These are phyloP conservation scores for Chloropsis cyanopogon DNA, from an alignment of 2,113 vertebrate genomes.

Conservation along the genomic window DNA sequence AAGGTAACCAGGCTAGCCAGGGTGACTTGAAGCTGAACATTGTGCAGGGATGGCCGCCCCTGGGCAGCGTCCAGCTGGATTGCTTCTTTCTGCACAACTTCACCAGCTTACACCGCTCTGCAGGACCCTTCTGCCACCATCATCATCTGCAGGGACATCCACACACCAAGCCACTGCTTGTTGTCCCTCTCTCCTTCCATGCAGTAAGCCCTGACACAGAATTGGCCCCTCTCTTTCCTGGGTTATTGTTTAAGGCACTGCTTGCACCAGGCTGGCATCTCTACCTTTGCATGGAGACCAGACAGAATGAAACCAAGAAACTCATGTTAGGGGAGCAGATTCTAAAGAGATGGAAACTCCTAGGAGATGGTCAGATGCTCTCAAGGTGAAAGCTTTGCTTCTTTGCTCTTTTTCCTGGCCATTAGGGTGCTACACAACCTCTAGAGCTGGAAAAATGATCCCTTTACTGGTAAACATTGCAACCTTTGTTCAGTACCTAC, in stretches of 20 bases:
- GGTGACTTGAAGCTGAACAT: background rate
- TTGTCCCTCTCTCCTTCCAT: background rate
- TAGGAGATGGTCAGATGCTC: background rate
- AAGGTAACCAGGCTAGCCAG: background rate
- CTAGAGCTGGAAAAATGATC: background rate
- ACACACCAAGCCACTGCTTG: background rate
- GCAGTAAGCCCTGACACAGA: background rate
- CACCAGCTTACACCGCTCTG: background rate
- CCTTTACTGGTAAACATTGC: background rate
- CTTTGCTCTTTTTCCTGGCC: background rate
- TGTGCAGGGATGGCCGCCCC: background rate
- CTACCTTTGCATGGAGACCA: background rate
- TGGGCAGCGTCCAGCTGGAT: background rate
- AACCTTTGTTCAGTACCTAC: background rate
- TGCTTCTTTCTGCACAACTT: background rate
- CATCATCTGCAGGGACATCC: background rate
- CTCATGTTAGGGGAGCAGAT: fast-evolving
- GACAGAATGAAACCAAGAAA: background rate
- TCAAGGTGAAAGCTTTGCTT: background rate
- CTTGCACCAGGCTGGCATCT: background rate
- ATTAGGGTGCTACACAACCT: background rate
- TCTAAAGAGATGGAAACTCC: background rate
- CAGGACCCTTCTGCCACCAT: background rate
- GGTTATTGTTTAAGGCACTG: background rate
- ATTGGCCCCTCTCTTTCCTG: background rate